Base-by-base conservation (phyloP, 2,113 vertebrate genomes). In the Nanorana parkeri region DNA sequence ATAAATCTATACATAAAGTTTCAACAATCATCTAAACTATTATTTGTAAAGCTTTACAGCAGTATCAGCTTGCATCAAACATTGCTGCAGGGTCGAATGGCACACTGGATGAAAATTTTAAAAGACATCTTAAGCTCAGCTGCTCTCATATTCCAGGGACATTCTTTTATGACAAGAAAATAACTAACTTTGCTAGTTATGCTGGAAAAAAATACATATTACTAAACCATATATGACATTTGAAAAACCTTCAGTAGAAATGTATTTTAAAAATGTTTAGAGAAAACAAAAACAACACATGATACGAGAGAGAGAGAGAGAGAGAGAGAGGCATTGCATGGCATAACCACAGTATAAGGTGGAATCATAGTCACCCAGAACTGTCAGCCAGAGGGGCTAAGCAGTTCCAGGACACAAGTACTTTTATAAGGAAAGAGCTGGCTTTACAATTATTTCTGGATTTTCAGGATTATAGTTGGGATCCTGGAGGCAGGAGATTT, bases 101-200 rank as follows among this genome's bases (percentile, higher is more conserved):
- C 52, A 68, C 64, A 78, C 51, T 78, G 28, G 77, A 78, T 78
- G 64, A 51, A 78, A 78, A 78, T 78, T 17, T 78, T 78, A 68
- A 78, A 78, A 68, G 77, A 78, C 77, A 68, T 68, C 52, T 68
- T 78, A 78, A 67, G 64, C 77, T 78, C 65, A 78, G 77, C 64
- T 78, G 77, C 64, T 68, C 51, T 68, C 77, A 78, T 68, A 78
- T 78, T 78, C 58, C 65, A 68, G 77, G 65, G 56, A 36, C 68
- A 78, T 56, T 78, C 26, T 78, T 47, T 20, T 68, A 64, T 78
- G 77, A 78, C 77, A 78, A 78, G 47, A 71, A 78, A 68, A 68
- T 68, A 78, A 78, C n/a, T n/a, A 64, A 32, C 77, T 58, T 68
- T 58, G 47, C 29, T 68, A 67, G 77, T 78, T 66, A 78, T 78